Base-by-base conservation (phyloP, 2,113 vertebrate species). In the Myodes glareolus region DNA sequence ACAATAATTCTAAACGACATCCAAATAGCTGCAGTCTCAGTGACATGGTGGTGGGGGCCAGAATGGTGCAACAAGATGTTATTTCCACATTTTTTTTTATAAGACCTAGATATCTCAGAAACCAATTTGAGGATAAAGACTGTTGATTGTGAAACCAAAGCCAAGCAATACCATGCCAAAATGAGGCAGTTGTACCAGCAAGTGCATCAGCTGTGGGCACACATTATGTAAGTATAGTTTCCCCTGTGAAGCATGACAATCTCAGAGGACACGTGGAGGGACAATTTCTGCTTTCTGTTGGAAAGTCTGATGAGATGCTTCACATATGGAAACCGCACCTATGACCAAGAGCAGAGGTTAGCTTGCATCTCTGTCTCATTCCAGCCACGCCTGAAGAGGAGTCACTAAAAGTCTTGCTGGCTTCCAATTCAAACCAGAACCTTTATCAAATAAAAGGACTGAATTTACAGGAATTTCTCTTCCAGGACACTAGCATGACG, bases 111-210 rank as follows among this genome's bases (percentile, higher is more conserved):
- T 96, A 93, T 92, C 58, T 94, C 52, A 45, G 84, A 92, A 25
- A n/a, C 75, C 92, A 95, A 97, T 95, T 72, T 92, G 94, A 95
- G 78, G 94, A 90, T 96, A 96, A 92, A 97, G 93, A 97, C 93
- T 98, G 82, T 97, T 94, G 95, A 96, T 91, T 92, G 93, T 95
- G 90, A 0, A 0, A 92, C 92, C 39, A 21, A 97, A 98, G 96
- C 90, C 65, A 97, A 98, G 98, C 98, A 98, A 98, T 98, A 98
- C 98, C 23, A 16, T 98, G 94, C 95, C 97, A 85, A 97, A 81
- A 94, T 90, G 95, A 97, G 76, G 16, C 45, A 95, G 25, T 97
- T 0, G 0, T 97, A 98, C 98, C 97, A 99, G 98, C 97, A 88
- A 94, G 87, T 77, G 82, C 81, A 84, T 84, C 92, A 94, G 80